These are phyloP conservation scores for Epicampocera succincta DNA, from an alignment of 2,888 invertebrate genomes.

Conservation along the genomic window DNA sequence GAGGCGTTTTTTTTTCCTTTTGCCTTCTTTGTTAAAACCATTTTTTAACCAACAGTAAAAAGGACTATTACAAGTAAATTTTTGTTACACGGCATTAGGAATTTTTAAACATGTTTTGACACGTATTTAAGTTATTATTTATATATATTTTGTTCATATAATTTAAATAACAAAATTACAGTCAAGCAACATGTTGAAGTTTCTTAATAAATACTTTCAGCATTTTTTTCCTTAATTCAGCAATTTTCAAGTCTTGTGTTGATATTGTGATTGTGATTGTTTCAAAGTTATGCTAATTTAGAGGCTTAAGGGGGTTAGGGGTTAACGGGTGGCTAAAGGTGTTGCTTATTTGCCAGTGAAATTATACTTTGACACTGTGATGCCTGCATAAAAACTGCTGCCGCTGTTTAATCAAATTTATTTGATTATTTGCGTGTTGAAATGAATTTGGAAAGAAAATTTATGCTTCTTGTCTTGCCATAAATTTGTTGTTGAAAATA, in stretches of 20 bases:
- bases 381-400: conserved; percentile 44
- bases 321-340: background rate
- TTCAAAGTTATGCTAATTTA: conserved; percentile 15
- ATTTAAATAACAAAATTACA: conserved; percentile 31
- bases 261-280: background rate
- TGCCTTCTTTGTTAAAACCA: conserved; percentile 5
- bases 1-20: background rate
- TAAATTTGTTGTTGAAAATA: conserved; percentile 37
- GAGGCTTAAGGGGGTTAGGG: background rate
- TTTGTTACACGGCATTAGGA: conserved; percentile 41
- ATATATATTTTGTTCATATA: conserved; percentile 14
- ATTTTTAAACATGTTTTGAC: conserved; percentile 63
- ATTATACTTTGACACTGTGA: conserved; percentile 30
- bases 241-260: conserved; percentile 3
- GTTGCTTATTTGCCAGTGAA: conserved; percentile 18
- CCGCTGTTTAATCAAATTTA: conserved; percentile 41
- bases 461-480: conserved; percentile 31
- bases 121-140: conserved; percentile 62
- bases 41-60: conserved; percentile 13
- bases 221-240: conserved; percentile 33
- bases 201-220: conserved; percentile 55
- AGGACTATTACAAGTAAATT: conserved; percentile 8
- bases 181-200: conserved; percentile 51
- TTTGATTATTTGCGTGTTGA: conserved; percentile 55
- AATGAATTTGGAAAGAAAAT: conserved; percentile 37